Evolutionary conservation across 2,113 vertebrate species (phyloP), one percentile per base, ranked within the genome.

Genomic region (Marmota flaviventris): DNA sequence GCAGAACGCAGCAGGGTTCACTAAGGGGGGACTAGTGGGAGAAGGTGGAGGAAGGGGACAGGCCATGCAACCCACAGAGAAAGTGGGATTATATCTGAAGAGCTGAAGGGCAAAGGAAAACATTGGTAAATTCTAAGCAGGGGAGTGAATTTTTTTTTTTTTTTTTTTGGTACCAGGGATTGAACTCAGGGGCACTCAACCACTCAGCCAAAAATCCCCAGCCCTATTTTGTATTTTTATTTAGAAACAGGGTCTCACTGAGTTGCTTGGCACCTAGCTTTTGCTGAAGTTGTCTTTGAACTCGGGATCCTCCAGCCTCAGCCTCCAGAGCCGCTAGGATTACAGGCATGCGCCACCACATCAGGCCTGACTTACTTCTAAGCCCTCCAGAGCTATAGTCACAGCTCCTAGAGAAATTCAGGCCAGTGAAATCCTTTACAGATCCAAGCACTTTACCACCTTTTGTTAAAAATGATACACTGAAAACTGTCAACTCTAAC

Each of bases 401-500:
- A 42, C 2, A 83, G 75, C 29, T 83, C 63, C n/a, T 18, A 29
- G 34, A n/a, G 77, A 94, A 81, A 67, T 72, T 67, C 39, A 45
- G 29, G 78, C 13, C 92, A 78, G 85, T 37, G 51, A 51, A 48
- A 67, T 78, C 45, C 56, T 69, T 90, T 29, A 84, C 34, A 81
- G 56, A 84, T 25, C 27, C 58, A 61, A 73, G 34, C 29, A 29
- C 56, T 0, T 63, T 11, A 65, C 39, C 58, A 72, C 63, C 78
- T 96, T 96, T 85, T 48, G 24, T 77, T 84, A 86, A 82, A 37
- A 48, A 89, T 56, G 93, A 14, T 18, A 75, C 89, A 84, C 58
- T 56, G 56, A 73, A 95, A 93, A 83, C 58, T 69, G 70, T 72
- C 56, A 89, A 73, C 56, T 82, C 39, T 63, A 77, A 97, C 69